A percentile compares a stretch with the other conserved stretches of the same genome.
These are phyloP conservation scores for Carapus acus DNA, from an alignment of 2,797 vertebrate species.

Conservation along the genomic window DNA sequence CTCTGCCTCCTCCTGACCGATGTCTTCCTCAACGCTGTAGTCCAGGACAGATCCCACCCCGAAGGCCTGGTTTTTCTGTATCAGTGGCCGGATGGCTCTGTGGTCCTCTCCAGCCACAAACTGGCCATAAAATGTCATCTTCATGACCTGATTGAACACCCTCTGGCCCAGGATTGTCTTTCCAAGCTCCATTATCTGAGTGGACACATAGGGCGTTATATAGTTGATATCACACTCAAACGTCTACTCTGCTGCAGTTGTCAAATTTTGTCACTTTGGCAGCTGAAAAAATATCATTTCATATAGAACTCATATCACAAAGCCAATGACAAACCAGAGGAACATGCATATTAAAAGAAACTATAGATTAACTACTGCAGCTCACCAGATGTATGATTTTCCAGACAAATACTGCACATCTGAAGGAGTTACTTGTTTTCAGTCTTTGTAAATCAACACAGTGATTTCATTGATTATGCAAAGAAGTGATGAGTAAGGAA, in stretches of 20 bases:
- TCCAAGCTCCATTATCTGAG: conserved; percentile 76
- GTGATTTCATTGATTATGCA: not conserved
- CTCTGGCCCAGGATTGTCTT: conserved; percentile 75
- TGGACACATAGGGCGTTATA: conserved; percentile 5
- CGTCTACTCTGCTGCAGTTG: too few relatives aligned
- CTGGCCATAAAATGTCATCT: conserved; percentile 92
- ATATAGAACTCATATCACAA: too few relatives aligned
- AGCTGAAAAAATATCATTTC: too few relatives aligned
- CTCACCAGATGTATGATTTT: not conserved
- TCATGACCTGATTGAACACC: conserved; percentile 82
- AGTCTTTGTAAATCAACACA: not conserved
- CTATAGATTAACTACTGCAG: not conserved
- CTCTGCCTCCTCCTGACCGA: conserved; percentile 67
- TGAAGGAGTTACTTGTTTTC: not conserved
- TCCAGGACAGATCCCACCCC: conserved; percentile 87
- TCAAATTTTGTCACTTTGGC: too few relatives aligned
- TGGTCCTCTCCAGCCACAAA: conserved; percentile 92
- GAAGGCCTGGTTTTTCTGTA: conserved; percentile 78
- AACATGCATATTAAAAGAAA: not conserved
- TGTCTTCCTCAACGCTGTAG: conserved; percentile 86
- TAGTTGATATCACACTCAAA: too few relatives aligned
- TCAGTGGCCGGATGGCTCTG: conserved; percentile 78
- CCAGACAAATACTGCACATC: not conserved
- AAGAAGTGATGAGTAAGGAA: not conserved
- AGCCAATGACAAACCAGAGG: too few relatives aligned